A percentile compares a stretch with the other conserved stretches of the same genome.
Conservation (phyloP, 2,113 vertebrate species). For the Pica pica region DNA sequence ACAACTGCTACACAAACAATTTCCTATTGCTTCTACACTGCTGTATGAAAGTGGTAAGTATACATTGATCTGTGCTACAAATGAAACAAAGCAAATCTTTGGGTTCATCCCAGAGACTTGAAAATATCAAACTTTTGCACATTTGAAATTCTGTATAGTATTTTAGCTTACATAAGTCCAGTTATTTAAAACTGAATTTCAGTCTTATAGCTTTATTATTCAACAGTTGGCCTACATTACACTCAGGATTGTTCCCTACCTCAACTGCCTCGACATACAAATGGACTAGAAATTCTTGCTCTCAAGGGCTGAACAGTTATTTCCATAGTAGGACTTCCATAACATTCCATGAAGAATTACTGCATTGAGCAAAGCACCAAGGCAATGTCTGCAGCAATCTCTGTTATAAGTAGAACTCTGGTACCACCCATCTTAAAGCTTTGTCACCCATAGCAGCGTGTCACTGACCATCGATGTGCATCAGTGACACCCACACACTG, state of each 20-base stretch:
- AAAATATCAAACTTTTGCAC: background rate
- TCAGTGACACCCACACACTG: accelerated
- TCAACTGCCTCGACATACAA: background rate
- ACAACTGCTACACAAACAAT: background rate
- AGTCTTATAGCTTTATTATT: background rate
- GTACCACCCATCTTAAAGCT: background rate
- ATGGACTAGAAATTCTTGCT: background rate
- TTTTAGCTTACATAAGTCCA: background rate
- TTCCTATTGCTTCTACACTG: background rate
- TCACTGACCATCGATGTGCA: background rate
- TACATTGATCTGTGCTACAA: background rate
- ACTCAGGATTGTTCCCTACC: background rate
- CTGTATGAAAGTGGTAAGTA: background rate
- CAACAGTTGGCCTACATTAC: background rate
- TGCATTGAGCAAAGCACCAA: background rate
- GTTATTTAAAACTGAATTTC: background rate
- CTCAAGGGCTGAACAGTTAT: background rate
- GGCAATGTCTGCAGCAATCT: background rate
- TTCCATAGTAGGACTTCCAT: background rate
- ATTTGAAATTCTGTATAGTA: background rate
- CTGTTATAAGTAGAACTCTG: background rate
- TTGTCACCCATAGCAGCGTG: background rate
- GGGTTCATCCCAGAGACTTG: background rate
- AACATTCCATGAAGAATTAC: background rate
- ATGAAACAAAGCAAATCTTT: background rate